phyloP scores from a whole-genome alignment of 2,113 vertebrate genomes.

The Candoia aspera region DNA sequence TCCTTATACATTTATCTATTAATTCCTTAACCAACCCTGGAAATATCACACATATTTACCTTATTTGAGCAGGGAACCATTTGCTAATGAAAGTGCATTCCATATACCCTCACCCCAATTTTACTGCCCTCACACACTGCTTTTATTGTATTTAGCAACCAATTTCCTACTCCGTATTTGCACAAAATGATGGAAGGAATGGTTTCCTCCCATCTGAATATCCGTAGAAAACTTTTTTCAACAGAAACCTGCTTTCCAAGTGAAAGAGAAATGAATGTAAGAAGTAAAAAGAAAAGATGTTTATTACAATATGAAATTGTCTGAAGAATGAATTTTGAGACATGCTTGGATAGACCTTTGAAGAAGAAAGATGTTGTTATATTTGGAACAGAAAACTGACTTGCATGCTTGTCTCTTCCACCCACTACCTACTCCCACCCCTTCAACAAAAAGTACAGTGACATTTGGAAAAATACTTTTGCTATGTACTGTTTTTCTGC shows the following conservation, averaged over 20 bases:
- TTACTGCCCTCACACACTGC: background rate
- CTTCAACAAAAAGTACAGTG: background rate
- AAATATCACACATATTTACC: background rate
- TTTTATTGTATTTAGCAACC: background rate
- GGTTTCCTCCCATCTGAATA: background rate
- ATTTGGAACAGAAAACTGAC: background rate
- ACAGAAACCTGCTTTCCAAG: background rate
- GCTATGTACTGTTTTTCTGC: background rate
- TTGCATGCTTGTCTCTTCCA: background rate
- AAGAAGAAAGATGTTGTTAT: background rate
- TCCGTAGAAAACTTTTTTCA: background rate
- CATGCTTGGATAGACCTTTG: background rate
- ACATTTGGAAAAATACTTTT: slow-evolving; percentile 21
- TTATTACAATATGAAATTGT: background rate
- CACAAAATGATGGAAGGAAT: background rate
- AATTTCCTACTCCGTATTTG: background rate
- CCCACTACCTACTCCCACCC: background rate
- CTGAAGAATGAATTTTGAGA: background rate
- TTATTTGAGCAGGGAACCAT: background rate
- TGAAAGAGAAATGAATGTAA: background rate
- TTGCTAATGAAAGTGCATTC: background rate
- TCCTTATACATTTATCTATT: background rate
- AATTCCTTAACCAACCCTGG: background rate
- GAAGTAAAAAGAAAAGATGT: background rate
- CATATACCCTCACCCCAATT: background rate